A percentile compares a stretch with the other conserved stretches of the same genome.
Conservation (phyloP, 2,888 invertebrate species). For the Chaitophorus viminalis region DNA sequence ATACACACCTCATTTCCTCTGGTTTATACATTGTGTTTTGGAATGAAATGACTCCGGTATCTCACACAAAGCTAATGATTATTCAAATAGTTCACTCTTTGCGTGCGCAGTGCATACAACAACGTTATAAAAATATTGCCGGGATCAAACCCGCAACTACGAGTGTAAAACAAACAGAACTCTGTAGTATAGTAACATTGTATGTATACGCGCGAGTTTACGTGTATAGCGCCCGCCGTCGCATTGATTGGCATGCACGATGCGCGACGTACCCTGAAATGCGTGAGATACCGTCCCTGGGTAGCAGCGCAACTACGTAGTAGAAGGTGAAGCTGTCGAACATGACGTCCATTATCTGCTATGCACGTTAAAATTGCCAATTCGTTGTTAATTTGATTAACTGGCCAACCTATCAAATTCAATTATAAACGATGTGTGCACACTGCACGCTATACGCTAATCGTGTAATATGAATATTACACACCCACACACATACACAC, state of each 20-base stretch:
- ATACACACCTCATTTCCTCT: no score
- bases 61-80: no score
- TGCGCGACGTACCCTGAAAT: neutral
- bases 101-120: no score
- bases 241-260: slow-evolving; percentile 20
- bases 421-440: neutral
- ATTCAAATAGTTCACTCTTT: no score
- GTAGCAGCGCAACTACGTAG: no score
- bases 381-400: slow-evolving; percentile 37
- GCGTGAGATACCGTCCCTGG: neutral
- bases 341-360: neutral
- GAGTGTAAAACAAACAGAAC: neutral
- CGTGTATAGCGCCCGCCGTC: neutral
- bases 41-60: no score
- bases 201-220: neutral
- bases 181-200: no score
- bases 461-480: no score
- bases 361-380: slow-evolving; percentile 27
- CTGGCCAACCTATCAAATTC: slow-evolving; percentile 26
- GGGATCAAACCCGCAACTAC: neutral
- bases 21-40: no score
- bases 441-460: no score
- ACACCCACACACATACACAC: no score
- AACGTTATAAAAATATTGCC: neutral
- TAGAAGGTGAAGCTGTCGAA: neutral